Conservation (phyloP, 2,797 vertebrate species). For the Syngnathus acus region DNA sequence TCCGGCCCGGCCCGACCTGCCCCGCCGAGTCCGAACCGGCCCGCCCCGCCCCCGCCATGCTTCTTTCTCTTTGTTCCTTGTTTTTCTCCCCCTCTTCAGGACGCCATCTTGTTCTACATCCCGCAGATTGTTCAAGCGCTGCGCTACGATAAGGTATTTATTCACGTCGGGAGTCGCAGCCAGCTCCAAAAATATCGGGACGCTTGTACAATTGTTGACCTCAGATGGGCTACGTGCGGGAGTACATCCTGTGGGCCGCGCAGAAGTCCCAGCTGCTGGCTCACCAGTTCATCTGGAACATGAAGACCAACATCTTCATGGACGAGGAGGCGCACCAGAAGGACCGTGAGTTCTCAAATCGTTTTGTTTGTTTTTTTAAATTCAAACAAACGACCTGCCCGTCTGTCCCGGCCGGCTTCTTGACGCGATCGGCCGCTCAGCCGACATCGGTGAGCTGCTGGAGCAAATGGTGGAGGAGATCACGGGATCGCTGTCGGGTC, state of each 20-base stretch:
- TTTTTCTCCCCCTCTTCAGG: conserved; percentile 60
- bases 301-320: conserved; percentile 95
- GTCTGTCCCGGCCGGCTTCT: background rate
- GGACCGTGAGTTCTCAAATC: conserved; percentile 76
- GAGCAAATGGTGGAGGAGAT: conserved; percentile 95
- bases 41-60: no score
- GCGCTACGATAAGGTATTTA: conserved; percentile 87
- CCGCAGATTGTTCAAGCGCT: conserved; percentile 97
- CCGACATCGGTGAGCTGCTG: conserved; percentile 92
- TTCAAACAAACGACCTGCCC: background rate
- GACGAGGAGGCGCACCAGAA: conserved; percentile 94
- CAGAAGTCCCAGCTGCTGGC: conserved; percentile 93
- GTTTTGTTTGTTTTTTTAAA: no score
- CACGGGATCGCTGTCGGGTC: conserved; percentile 86
- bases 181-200: no score
- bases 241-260: conserved; percentile 96
- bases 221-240: conserved; percentile 95
- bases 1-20: conserved; percentile 4
- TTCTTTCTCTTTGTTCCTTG: no score
- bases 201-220: background rate
- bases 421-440: conserved; percentile 47
- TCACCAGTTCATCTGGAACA: conserved; percentile 99
- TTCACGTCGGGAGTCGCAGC: background rate
- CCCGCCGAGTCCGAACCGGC: no score
- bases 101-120: conserved; percentile 98